Evolutionary conservation across 2,113 vertebrate genomes (phyloP), one percentile per base, ranked within the genome.

Genomic region (Microcebus murinus): DNA sequence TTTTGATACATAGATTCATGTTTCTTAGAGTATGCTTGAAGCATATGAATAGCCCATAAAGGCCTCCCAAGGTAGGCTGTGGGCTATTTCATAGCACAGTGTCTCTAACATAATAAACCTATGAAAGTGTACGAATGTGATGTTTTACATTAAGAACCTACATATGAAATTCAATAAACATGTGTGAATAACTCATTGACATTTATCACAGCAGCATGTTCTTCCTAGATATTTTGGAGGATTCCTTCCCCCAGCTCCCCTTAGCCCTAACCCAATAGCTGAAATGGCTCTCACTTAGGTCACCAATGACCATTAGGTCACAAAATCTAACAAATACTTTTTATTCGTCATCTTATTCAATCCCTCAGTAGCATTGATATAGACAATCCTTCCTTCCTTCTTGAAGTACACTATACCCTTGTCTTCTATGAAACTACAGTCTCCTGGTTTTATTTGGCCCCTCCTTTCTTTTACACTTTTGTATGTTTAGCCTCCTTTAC

Each of bases 21-120:
- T 86, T 97, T 84, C 50, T 81, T 71, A 76, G 82, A 83, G 50
- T 88, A 17, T 88, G 39, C 31, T 42, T 84, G 45, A 95, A 76
- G 59, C 48, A 45, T 17, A 21, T 34, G 42, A 86, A 76, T 31
- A 18, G 31, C 48, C 55, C 71, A 29, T 65, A 73, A 81, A 55
- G 50, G 23, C 34, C 50, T 91, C 63, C 4, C 23, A 67, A 89
- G 11, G 63, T 52, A 87, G 39, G n/a, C 52, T 79, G n/a, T 29
- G 42, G n/a, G 31, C 20, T 86, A 27, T 79, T 87, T 92, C 11
- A 57, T 92, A 52, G 21, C 23, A 36, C 11, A 48, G 48, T 36
- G 14, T 80, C 86, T 94, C 55, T 70, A 70, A 85, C 36, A 70
- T 39, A 10, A 91, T 52, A 87, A 77, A 45, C 39, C 25, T 50